Base-by-base conservation (phyloP, 2,888 invertebrate species). In the Caenorhabditis auriculariae region DNA sequence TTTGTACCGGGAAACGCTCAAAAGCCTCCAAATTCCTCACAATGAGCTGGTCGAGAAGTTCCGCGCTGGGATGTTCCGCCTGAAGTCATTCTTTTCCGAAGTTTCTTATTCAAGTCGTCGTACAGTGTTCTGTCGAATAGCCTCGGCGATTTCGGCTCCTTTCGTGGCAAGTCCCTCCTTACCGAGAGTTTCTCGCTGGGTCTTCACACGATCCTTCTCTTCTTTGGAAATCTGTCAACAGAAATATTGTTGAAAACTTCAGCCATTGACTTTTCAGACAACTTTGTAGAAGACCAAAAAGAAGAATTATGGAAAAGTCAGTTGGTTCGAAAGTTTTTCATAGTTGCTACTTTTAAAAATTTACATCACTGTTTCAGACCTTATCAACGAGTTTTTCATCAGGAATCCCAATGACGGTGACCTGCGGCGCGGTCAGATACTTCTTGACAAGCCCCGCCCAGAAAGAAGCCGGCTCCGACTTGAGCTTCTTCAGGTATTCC, bases 61-160 rank as follows among this genome's bases (percentile, higher is more conserved):
- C 87, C 1, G 86, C 82, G 0, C 90, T 89, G 0, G 91, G 89
- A 12, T 88, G 62, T 12, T 65, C 65, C 1, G 67, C 70, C 55
- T 69, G 53, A 35, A 72, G 29, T 23, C 78, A 67, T n/a, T 12
- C 6, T 26, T 41, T n/a, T n/a, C 9, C 19, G 9, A 41, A 41
- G 9, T 19, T 12, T 41, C 15, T 41, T 41, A 7, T 29, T 19
- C 26, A 15, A 23, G 17, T 4, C 9, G 17, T 24, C 47, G 6
- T 79, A 89, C 89, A 84, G 90, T 89, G 83, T 92, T 91, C 66
- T 86, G 87, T 49, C 87, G 86, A 74, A 90, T 87, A 0, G 92
- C 91, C 46, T 87, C 85, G 50, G 87, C 84, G 21, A 92, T 82
- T 26, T 84, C 82, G 60, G 86, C 84, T 1, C 84, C 87, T 78